Evolutionary conservation across 2,113 vertebrate genomes (phyloP).

Genomic region (Phycodurus eques): DNA sequence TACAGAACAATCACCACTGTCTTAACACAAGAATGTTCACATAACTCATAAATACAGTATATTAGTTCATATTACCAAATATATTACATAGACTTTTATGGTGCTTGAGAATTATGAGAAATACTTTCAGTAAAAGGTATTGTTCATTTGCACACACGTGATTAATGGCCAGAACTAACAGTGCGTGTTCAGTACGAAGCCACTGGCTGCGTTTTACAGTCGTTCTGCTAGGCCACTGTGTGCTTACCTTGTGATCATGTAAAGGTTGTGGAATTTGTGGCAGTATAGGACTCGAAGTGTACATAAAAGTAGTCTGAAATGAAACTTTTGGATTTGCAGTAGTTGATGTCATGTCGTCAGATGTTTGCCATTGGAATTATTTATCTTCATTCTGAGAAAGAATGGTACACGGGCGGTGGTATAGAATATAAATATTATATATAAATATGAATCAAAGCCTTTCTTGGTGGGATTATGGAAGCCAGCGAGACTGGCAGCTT

Average conservation of each 20-base stretch:
- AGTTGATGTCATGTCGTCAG: slow-evolving; percentile 51
- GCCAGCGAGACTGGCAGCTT: neutral
- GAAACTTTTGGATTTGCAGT: slow-evolving; percentile 30
- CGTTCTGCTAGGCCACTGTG: neutral
- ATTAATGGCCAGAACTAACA: slow-evolving; percentile 8
- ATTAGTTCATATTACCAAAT: neutral
- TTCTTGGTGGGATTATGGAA: neutral
- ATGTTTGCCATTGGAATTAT: slow-evolving; percentile 33
- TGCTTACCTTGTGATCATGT: slow-evolving; percentile 29
- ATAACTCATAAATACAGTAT: neutral
- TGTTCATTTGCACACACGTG: slow-evolving; percentile 14
- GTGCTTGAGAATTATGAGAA: slow-evolving; percentile 33
- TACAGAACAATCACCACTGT: slow-evolving; percentile 50
- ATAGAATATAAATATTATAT: slow-evolving; percentile 26
- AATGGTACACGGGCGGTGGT: slow-evolving; percentile 22
- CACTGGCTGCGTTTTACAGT: slow-evolving; percentile 10
- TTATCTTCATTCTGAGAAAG: slow-evolving; percentile 26
- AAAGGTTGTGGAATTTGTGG: slow-evolving; percentile 28
- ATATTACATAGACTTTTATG: slow-evolving; percentile 19
- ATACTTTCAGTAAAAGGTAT: slow-evolving; percentile 11
- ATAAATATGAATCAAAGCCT: slow-evolving; percentile 12
- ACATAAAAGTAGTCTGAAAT: slow-evolving; percentile 45
- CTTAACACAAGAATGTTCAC: slow-evolving; percentile 65
- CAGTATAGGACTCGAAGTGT: slow-evolving; percentile 39
- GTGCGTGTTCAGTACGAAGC: neutral